phyloP scores from a whole-genome alignment of 2,113 vertebrate genomes.

The Tachysurus fulvidraco region DNA sequence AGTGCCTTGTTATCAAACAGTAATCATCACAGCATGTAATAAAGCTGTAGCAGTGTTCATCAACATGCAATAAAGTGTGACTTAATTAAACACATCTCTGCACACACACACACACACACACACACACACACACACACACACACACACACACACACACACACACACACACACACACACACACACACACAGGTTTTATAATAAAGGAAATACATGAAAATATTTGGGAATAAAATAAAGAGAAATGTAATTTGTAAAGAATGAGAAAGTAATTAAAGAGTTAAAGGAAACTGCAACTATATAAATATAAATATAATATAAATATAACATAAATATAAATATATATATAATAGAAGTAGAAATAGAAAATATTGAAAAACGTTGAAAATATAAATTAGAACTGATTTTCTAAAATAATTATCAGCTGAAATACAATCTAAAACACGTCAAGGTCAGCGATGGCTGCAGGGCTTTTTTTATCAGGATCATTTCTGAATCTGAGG shows the following conservation, averaged over 20 bases:
- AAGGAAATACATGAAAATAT: neutral
- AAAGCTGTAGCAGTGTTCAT: neutral
- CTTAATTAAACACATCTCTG: slow-evolving; percentile 2
- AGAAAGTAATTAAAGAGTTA: neutral
- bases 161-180: neutral
- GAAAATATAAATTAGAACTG: neutral
- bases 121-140: slow-evolving; percentile 17
- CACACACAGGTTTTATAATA: neutral
- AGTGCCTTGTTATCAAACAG: neutral
- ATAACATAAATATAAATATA: no score
- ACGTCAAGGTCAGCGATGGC: neutral
- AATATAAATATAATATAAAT: neutral
- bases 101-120: neutral
- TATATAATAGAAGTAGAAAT: no score
- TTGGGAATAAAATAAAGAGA: neutral
- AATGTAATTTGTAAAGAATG: neutral
- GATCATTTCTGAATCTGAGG: neutral
- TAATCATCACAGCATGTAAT: neutral
- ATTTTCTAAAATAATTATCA: neutral
- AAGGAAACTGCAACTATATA: neutral
- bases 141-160: no score
- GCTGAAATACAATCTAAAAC: neutral
- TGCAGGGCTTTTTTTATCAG: neutral
- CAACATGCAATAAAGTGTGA: slow-evolving; percentile 8
- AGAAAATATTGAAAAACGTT: no score